A percentile compares a stretch with the other conserved stretches of the same genome.
phyloP scores from a whole-genome alignment of 2,888 invertebrate species.

The Alentia gelatinosa region DNA sequence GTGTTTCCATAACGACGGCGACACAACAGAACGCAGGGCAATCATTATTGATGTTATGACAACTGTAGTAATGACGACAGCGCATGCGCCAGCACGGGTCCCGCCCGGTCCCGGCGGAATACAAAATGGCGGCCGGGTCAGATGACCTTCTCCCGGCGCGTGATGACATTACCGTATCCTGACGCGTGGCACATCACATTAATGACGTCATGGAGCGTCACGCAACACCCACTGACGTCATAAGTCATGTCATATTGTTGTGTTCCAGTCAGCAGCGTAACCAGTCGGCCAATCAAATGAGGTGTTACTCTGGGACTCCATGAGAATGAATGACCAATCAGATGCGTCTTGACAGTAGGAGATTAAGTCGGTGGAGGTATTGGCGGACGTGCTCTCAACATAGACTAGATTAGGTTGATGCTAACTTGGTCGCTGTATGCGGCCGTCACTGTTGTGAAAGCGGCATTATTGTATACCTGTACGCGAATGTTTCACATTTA shows the following conservation, averaged over 20 bases:
- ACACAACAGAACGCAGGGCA: no score
- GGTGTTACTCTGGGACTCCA: background rate
- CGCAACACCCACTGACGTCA: background rate
- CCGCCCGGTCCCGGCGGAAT: background rate
- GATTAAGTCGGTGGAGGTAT: background rate
- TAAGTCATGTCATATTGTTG: background rate
- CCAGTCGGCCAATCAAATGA: background rate
- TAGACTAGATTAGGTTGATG: background rate
- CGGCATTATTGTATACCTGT: no score
- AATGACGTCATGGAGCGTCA: background rate
- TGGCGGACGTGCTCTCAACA: background rate
- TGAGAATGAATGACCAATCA: background rate
- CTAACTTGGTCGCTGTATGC: background rate
- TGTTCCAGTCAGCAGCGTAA: background rate
- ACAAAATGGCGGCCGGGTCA: background rate
- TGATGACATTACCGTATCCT: background rate
- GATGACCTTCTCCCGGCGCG: no score
- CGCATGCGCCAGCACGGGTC: background rate
- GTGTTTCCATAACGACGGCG: no score
- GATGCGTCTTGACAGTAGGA: background rate
- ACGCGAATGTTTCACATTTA: no score
- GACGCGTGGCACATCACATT: background rate
- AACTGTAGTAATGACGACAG: background rate
- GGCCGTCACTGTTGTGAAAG: no score
- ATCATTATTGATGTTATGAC: background rate